Conservation (phyloP, 2,113 vertebrate genomes). For the Pogonocichla stellata region DNA sequence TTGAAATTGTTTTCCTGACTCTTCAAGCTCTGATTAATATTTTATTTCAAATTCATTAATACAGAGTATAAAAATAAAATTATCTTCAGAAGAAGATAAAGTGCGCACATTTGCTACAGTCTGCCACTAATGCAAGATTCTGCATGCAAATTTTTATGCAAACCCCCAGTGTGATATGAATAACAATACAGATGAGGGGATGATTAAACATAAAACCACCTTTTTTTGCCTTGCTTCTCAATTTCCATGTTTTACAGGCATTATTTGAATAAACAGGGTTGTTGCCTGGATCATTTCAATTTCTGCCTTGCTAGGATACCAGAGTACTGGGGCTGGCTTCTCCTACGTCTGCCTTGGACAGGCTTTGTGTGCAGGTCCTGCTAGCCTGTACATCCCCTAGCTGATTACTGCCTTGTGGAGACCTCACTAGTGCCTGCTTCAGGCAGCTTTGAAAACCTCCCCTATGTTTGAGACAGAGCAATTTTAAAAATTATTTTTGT, state of each 20-base stretch:
- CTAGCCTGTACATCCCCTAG: not conserved
- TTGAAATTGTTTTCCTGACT: not conserved
- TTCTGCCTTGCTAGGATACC: not conserved
- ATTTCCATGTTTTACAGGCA: not conserved
- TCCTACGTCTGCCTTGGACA: not conserved
- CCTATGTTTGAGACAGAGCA: not conserved
- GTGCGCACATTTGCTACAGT: not conserved
- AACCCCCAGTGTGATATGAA: not conserved
- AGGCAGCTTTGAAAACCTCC: not conserved
- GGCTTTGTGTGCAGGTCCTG: not conserved
- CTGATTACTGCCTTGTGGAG: not conserved
- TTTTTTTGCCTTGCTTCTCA: not conserved
- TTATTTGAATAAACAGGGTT: not conserved
- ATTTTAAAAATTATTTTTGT: not conserved
- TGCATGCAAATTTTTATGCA: not conserved
- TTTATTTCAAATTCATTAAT: not conserved
- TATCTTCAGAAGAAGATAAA: not conserved
- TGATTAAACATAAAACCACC: not conserved
- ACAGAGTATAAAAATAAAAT: not conserved
- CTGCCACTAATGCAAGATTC: not conserved
- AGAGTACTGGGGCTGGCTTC: not conserved
- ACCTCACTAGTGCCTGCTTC: not conserved
- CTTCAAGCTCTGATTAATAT: not conserved
- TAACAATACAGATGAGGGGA: not conserved
- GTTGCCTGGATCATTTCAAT: not conserved